Conservation (phyloP, 1,140 invertebrate genomes). For the Vanessa tameamea region DNA sequence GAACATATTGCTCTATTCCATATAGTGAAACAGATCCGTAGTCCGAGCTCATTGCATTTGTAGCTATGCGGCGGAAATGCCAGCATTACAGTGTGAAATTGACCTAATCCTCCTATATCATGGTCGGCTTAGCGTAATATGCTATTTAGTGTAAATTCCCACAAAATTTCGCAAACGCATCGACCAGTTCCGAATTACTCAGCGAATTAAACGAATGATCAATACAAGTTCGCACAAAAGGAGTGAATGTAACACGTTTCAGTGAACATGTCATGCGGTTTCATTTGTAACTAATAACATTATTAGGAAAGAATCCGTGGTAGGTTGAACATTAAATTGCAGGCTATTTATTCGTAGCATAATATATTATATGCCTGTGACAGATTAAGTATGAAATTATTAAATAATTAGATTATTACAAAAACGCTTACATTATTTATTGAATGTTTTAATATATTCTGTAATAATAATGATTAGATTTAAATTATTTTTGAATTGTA, state of each 20-base stretch:
- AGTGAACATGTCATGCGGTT: neutral
- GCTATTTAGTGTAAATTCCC: neutral
- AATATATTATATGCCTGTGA: no score
- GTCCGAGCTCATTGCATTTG: neutral
- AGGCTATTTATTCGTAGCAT: no score
- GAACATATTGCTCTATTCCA: no score
- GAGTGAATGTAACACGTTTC: neutral
- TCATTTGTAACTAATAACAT: no score
- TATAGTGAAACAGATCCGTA: neutral
- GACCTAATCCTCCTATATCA: conserved; percentile 12
- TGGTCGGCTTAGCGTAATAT: conserved; percentile 7
- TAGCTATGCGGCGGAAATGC: neutral
- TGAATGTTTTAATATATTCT: no score
- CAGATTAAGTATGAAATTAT: no score
- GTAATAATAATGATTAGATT: no score
- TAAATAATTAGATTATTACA: no score
- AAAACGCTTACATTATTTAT: no score
- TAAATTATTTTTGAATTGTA: no score
- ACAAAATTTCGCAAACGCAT: conserved; percentile 1
- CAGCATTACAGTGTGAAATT: conserved; percentile 16
- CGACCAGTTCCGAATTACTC: neutral
- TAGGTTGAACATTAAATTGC: no score
- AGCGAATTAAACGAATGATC: neutral
- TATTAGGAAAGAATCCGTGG: neutral
- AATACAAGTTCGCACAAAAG: neutral